Conservation (phyloP, 92 coral and sea anemone genomes). For the Siderastrea radians region DNA sequence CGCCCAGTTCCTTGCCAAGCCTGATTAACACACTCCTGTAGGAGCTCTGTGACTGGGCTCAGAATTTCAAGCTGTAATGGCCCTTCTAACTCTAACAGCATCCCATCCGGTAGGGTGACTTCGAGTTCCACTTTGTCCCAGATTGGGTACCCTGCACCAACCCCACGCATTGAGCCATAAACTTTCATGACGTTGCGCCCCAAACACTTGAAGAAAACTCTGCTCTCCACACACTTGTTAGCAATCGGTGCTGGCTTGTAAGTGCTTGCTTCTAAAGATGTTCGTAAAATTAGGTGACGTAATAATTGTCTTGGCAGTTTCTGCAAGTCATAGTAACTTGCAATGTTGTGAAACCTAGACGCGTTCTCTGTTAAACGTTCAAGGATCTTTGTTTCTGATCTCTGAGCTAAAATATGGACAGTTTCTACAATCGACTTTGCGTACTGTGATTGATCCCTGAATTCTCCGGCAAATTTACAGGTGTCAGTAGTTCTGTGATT, state of each 20-base stretch:
- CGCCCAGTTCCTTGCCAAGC: constrained; percentile 26
- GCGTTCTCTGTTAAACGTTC: neutral
- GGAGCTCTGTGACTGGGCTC: constrained; percentile 51
- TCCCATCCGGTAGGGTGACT: constrained; percentile 40
- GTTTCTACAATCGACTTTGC: constrained; percentile 19
- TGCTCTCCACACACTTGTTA: constrained; percentile 30
- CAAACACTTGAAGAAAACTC: constrained; percentile 26
- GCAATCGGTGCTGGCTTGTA: constrained; percentile 39
- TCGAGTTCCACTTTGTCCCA: constrained; percentile 36
- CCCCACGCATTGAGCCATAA: constrained; percentile 32
- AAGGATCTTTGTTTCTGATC: constrained; percentile 33
- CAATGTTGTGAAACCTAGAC: neutral
- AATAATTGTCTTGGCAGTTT: constrained; percentile 27
- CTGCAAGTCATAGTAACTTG: neutral
- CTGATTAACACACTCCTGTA: constrained; percentile 36
- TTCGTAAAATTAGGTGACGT: constrained; percentile 31
- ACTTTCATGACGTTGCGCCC: constrained; percentile 31
- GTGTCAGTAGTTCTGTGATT: neutral
- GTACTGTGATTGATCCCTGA: neutral
- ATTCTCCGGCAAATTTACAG: neutral
- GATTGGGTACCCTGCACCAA: neutral
- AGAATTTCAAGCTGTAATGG: constrained; percentile 34
- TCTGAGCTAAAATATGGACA: constrained; percentile 16
- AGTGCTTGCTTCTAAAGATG: constrained; percentile 31
- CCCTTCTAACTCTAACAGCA: neutral